Conservation (phyloP, 2,888 invertebrate genomes). For the Eudemis profundana region DNA sequence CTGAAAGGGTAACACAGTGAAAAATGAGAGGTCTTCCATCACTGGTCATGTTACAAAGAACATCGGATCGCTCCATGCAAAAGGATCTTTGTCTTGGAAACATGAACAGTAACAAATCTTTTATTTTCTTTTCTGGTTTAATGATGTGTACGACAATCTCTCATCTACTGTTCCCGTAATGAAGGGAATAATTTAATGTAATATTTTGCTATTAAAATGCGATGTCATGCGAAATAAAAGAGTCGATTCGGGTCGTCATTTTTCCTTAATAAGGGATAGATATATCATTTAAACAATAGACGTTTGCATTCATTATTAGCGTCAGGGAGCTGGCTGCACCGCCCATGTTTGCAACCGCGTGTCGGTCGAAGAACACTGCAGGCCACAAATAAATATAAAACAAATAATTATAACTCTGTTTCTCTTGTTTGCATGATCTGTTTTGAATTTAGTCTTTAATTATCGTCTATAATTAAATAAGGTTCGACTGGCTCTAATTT, state of each 20-base stretch:
- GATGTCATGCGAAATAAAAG: not conserved
- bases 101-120: slow-evolving; percentile 60
- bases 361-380: slow-evolving; percentile 55
- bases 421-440: not conserved
- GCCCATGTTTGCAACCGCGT: slow-evolving; percentile 60
- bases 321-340: slow-evolving; percentile 51
- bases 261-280: slow-evolving; percentile 55
- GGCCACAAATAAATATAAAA: slow-evolving; percentile 34
- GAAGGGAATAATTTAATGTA: slow-evolving; percentile 33
- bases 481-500: no score
- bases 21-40: slow-evolving; percentile 47
- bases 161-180: slow-evolving; percentile 44
- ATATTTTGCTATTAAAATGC: slow-evolving; percentile 14
- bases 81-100: slow-evolving; percentile 55
- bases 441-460: not conserved
- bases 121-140: slow-evolving; percentile 60
- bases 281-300: slow-evolving; percentile 57
- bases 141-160: slow-evolving; percentile 55
- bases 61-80: slow-evolving; percentile 50
- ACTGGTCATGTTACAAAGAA: slow-evolving; percentile 52
- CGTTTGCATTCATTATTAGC: slow-evolving; percentile 64
- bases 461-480: not conserved
- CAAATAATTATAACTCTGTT: slow-evolving; percentile 1
- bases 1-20: slow-evolving; percentile 49
- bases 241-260: slow-evolving; percentile 10